A percentile compares a stretch with the other conserved stretches of the same genome.
These are phyloP conservation scores for Bombus waltoni DNA, from an alignment of 1,140 invertebrate species.

Conservation along the genomic window DNA sequence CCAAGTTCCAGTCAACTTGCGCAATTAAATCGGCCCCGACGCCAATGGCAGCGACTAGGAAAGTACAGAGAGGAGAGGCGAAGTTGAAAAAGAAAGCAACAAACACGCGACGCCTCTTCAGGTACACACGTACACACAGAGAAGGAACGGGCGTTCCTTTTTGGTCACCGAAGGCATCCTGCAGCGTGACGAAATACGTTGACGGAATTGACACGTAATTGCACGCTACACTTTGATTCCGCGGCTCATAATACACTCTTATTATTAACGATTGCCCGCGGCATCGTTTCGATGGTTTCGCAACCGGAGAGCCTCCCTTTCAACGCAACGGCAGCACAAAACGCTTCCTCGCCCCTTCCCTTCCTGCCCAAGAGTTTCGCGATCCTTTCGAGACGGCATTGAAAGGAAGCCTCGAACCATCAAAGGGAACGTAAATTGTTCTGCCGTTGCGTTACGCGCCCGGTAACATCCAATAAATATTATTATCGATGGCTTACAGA, in stretches of 20 bases:
- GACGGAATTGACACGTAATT: constrained; percentile 71
- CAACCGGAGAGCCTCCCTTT: constrained; percentile 62
- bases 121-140: not conserved
- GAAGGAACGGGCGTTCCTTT: constrained; percentile 36
- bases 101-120: not conserved
- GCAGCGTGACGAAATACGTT: constrained; percentile 66
- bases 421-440: constrained; percentile 63
- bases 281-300: constrained; percentile 60
- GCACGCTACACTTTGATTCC: constrained; percentile 63
- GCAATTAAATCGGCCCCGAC: not conserved
- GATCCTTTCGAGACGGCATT: constrained; percentile 45
- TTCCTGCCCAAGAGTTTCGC: constrained; percentile 49
- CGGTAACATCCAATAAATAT: constrained; percentile 54
- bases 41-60: not conserved
- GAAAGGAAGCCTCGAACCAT: constrained; percentile 16
- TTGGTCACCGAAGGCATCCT: constrained; percentile 42
- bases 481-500: constrained; percentile 26
- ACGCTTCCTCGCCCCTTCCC: constrained; percentile 27
- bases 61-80: not conserved
- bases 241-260: constrained; percentile 63
- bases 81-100: constrained; percentile 13
- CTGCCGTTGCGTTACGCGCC: constrained; percentile 49
- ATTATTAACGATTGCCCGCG: constrained; percentile 68
- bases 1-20: not conserved
- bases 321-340: constrained; percentile 44